These are phyloP conservation scores for Phyto melanocephala DNA, from an alignment of 2,888 invertebrate species.

Conservation along the genomic window DNA sequence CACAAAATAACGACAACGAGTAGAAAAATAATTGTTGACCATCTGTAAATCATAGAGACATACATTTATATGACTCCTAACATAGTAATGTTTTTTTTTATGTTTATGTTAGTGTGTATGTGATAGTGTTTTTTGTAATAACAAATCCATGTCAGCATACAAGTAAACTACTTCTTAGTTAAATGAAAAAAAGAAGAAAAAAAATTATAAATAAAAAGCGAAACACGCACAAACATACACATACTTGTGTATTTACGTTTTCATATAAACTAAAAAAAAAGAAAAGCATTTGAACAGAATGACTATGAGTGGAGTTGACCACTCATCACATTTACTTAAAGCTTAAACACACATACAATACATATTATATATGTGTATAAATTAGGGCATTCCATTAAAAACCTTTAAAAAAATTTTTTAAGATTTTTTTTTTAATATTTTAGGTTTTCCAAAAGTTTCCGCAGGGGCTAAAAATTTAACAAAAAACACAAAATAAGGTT, in stretches of 20 bases:
- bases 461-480: too few relatives aligned
- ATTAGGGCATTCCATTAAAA: too few relatives aligned
- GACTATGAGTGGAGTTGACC: slow-evolving; percentile 49
- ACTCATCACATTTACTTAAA: too few relatives aligned
- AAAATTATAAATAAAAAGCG: slow-evolving; percentile 37
- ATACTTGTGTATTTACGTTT: slow-evolving; percentile 22
- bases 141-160: slow-evolving; percentile 48
- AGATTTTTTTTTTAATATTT: too few relatives aligned
- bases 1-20: slow-evolving; percentile 28
- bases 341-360: too few relatives aligned
- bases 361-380: background rate
- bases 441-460: too few relatives aligned
- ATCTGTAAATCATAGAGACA: slow-evolving; percentile 32
- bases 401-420: too few relatives aligned
- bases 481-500: too few relatives aligned
- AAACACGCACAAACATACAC: background rate
- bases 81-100: background rate
- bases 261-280: background rate
- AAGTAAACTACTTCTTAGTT: slow-evolving; percentile 46
- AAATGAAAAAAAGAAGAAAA: slow-evolving; percentile 20
- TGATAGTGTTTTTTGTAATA: slow-evolving; percentile 34
- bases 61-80: background rate
- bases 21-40: slow-evolving; percentile 52
- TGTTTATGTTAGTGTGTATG: background rate
- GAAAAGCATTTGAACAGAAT: slow-evolving; percentile 33